phyloP scores from a whole-genome alignment of 2,888 invertebrate species.

The Tenthredo amoena region DNA sequence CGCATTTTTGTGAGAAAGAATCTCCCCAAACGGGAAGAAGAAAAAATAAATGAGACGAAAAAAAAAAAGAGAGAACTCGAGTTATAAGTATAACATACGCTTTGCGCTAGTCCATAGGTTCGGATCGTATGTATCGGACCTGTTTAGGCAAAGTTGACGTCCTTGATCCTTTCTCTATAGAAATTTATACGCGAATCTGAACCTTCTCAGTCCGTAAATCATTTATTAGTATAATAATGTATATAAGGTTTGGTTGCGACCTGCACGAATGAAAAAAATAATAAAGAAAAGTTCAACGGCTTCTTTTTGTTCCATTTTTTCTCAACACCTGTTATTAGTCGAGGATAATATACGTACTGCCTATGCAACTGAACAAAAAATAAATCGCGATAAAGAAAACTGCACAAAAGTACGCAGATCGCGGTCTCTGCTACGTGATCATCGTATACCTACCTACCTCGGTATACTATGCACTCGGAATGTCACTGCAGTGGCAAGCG shows the following conservation, averaged over 20 bases:
- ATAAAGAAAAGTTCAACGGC: not conserved
- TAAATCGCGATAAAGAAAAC: not conserved
- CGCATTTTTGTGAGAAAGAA: conserved; percentile 10
- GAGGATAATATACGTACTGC: not conserved
- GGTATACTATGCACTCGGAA: not conserved
- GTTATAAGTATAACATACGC: not conserved
- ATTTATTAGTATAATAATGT: not conserved
- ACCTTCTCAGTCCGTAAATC: not conserved
- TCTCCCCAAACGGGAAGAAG: not conserved
- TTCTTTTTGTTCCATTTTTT: not conserved
- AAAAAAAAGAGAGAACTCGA: not conserved
- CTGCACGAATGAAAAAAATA: not conserved
- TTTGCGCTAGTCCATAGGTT: not conserved
- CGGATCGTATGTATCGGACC: not conserved
- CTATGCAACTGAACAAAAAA: not conserved
- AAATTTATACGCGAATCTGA: conserved; percentile 8
- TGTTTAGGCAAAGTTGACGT: conserved; percentile 48
- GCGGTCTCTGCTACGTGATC: not conserved
- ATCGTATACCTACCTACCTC: not conserved
- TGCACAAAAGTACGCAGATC: not conserved
- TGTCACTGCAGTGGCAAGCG: not conserved
- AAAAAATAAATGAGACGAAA: not conserved
- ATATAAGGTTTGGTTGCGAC: not conserved
- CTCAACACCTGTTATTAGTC: not conserved
- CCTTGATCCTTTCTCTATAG: conserved; percentile 63